phyloP scores from a whole-genome alignment of 2,113 vertebrate genomes.

The Albula glossodonta region DNA sequence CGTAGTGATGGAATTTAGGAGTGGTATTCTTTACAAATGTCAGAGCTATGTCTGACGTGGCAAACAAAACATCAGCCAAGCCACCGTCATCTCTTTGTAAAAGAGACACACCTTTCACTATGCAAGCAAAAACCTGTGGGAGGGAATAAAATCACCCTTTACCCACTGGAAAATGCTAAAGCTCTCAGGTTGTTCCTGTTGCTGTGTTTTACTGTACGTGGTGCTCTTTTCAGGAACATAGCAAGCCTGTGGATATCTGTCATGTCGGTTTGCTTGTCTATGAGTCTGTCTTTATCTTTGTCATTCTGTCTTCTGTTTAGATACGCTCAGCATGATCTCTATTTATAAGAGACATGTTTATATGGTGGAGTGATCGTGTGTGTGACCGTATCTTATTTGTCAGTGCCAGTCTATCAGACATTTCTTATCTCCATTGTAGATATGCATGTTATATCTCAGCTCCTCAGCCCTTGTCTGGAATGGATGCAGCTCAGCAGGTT shows the following conservation, averaged over 20 bases:
- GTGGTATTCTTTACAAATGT: background rate
- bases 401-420: background rate
- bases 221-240: background rate
- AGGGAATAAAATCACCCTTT: background rate
- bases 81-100: background rate
- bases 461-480: background rate
- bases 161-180: background rate
- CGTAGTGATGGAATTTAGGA: background rate
- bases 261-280: too few species aligned
- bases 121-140: background rate
- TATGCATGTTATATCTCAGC: background rate
- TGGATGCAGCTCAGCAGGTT: background rate
- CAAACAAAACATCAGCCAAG: too few species aligned
- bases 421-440: background rate
- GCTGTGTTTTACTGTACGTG: background rate
- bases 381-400: background rate
- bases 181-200: background rate
- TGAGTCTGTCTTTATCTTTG: too few species aligned
- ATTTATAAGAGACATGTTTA: background rate
- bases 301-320: background rate
- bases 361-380: background rate
- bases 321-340: background rate
- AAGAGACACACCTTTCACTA: background rate
- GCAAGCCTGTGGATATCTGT: background rate
- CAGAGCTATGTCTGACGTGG: background rate